These are phyloP conservation scores for Ectobius pallidus DNA, from an alignment of 2,888 invertebrate genomes.

Conservation along the genomic window DNA sequence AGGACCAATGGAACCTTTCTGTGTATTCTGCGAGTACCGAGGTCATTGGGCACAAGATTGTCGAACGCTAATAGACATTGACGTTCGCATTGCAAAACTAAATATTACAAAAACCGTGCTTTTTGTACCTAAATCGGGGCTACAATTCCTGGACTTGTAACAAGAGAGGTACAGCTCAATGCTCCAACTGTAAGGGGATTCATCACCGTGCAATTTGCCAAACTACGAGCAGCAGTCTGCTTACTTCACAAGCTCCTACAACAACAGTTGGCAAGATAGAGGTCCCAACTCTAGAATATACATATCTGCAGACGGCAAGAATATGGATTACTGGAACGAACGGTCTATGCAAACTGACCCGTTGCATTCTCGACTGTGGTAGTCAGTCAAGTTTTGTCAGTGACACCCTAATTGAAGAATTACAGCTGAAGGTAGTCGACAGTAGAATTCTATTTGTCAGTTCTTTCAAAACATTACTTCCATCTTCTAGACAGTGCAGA, in stretches of 20 bases:
- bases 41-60: neutral
- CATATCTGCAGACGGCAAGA: neutral
- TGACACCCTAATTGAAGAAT: too few species aligned
- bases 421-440: neutral
- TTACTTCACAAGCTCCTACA: neutral
- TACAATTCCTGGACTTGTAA: neutral
- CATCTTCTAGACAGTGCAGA: neutral
- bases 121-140: neutral
- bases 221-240: neutral
- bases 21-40: neutral
- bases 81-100: neutral
- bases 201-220: neutral
- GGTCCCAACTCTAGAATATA: neutral
- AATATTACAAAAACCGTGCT: neutral
- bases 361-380: neutral
- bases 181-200: too few species aligned
- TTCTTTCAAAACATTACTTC: neutral
- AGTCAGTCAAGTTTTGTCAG: constrained; percentile 6
- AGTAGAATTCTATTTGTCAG: neutral
- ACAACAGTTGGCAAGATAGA: too few species aligned
- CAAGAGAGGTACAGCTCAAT: neutral
- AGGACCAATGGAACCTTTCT: neutral
- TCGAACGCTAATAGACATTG: neutral
- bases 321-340: neutral
- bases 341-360: neutral